Percentiles rank a stretch among this genome's conserved stretches.
These are phyloP conservation scores for Eulimnadia texana DNA, from an alignment of 1,140 invertebrate genomes.

Conservation along the genomic window DNA sequence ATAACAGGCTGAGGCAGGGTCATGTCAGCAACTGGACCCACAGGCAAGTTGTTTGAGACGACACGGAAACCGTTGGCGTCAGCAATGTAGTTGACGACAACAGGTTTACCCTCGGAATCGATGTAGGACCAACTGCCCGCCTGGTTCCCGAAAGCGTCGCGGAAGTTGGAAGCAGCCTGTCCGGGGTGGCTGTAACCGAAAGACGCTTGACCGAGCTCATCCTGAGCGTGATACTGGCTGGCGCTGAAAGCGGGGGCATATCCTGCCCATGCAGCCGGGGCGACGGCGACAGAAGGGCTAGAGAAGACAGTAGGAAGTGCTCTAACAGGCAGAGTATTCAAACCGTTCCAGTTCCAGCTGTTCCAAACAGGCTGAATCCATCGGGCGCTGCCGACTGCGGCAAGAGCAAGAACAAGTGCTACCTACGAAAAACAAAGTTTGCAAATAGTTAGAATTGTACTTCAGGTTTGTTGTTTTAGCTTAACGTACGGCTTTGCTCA, in stretches of 20 bases:
- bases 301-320: background rate
- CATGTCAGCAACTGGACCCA: slow-evolving; percentile 6
- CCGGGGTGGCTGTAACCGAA: slow-evolving; percentile 23
- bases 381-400: slow-evolving; percentile 22
- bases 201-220: slow-evolving; percentile 20
- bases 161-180: slow-evolving; percentile 19
- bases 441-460: too few species aligned
- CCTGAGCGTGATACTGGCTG: slow-evolving; percentile 23
- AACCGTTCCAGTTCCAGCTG: slow-evolving; percentile 1
- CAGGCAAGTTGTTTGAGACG: slow-evolving; percentile 22
- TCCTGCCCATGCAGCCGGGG: background rate
- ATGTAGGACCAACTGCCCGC: slow-evolving; percentile 29
- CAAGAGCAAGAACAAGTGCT: slow-evolving; percentile 25
- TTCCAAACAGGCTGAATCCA: background rate
- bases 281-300: background rate
- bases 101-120: slow-evolving; percentile 25
- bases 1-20: background rate
- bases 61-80: slow-evolving; percentile 21
- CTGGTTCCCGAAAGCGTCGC: slow-evolving; percentile 26
- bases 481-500: too few species aligned
- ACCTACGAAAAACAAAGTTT: background rate
- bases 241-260: slow-evolving; percentile 11
- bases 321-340: too few species aligned
- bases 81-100: slow-evolving; percentile 28
- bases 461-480: too few species aligned